Evolutionary conservation across 2,113 vertebrate species (phyloP), one percentile per base, ranked within the genome.

Genomic region (Burhinus bistriatus): DNA sequence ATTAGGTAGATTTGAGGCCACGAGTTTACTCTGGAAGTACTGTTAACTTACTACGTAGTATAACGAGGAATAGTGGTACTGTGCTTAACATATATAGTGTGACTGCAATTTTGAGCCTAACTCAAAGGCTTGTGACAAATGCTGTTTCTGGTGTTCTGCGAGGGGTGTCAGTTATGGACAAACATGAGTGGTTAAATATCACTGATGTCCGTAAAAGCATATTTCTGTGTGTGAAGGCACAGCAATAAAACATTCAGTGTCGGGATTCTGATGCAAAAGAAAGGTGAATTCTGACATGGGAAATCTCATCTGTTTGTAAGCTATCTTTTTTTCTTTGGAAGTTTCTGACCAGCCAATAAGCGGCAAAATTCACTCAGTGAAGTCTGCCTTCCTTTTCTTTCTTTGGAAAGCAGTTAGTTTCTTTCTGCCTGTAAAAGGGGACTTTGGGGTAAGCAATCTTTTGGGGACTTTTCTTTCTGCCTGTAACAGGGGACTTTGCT

Each of bases 181-280:
- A 21, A 42, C 2, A 2, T 40, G 27, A 64, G 38, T 9, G 13
- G 9, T 32, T 66, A 58, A n/a, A 15, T 77, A 69, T 25, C 27
- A 62, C 7, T 0, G 3, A 6, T 27, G 38, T 19, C 32, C 11
- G 2, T 55, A 25, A 83, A 64, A 61, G 7, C 15, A 0, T 61
- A 30, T 71, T 40, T 64, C 15, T 30, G 0, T 75, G 4, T 80
- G 15, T 72, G 29, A 80, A 77, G 9, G 15, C 29, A 32, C 14
- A 93, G 25, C 38, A 83, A 32, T 44, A 64, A 51, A 82, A 16
- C 32, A 26, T 38, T 51, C 10, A 26, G 0, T 75, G 11, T 47
- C n/a, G 78, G 77, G 34, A 70, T 36, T 4, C 8, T 45, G 72
- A 51, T 54, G 51, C 21, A 19, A 40, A 69, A 77, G 58, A 66